Conservation (phyloP, 2,797 vertebrate species). For the Lithobates sylvaticus region DNA sequence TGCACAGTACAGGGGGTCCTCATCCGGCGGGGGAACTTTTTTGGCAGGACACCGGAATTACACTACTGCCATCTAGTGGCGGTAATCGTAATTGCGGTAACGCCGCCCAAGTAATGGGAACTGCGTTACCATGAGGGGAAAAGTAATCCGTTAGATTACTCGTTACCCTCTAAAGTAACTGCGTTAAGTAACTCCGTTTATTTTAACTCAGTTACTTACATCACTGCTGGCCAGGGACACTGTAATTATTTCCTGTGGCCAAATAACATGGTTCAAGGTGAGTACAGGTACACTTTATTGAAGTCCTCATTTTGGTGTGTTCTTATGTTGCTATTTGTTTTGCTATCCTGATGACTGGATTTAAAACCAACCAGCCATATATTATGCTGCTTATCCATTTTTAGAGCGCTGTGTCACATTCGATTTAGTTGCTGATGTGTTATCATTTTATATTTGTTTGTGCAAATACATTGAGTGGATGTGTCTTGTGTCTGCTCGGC, state of each 20-base stretch:
- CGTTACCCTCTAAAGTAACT: too few species aligned
- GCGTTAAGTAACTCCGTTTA: too few species aligned
- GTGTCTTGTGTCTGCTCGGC: slow-evolving; percentile 31
- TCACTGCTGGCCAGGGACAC: too few species aligned
- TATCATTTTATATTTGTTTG: slow-evolving; percentile 33
- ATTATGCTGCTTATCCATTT: neutral
- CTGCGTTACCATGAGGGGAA: too few species aligned
- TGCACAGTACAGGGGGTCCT: too few species aligned
- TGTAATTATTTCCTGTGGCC: neutral
- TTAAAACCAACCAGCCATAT: neutral
- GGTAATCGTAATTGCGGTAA: too few species aligned
- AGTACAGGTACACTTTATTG: neutral
- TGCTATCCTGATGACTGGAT: neutral
- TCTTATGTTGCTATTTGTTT: neutral
- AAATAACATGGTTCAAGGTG: neutral
- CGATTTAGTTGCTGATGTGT: slow-evolving; percentile 27
- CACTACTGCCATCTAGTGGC: too few species aligned
- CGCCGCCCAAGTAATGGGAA: too few species aligned
- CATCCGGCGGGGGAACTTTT: too few species aligned
- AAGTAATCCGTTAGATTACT: too few species aligned
- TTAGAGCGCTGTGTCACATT: slow-evolving; percentile 29
- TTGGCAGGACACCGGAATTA: too few species aligned
- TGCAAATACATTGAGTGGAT: slow-evolving; percentile 6
- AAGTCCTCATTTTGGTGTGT: neutral
- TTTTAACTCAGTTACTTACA: too few species aligned